Conservation (phyloP, 2,888 invertebrate genomes). For the Mimas tiliae region DNA sequence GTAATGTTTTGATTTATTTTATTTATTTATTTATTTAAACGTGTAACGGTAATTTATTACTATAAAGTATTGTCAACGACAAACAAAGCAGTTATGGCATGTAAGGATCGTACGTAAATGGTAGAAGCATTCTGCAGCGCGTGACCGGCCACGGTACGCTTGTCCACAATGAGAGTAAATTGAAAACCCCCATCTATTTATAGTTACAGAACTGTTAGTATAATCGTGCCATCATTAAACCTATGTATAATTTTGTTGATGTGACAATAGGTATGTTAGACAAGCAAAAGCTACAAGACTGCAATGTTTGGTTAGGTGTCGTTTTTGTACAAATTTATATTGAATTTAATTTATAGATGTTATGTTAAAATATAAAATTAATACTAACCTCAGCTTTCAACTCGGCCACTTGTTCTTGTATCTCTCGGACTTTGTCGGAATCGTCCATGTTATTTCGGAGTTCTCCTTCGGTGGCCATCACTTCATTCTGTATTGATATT, state of each 20-base stretch:
- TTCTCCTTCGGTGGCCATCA: slow-evolving; percentile 96
- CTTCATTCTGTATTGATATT: slow-evolving; percentile 90
- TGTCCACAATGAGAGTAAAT: neutral
- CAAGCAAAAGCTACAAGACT: slow-evolving; percentile 19
- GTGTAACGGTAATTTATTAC: neutral
- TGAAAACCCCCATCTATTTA: neutral
- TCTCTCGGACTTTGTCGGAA: slow-evolving; percentile 93
- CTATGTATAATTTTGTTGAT: neutral
- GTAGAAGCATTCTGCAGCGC: neutral
- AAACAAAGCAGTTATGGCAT: slow-evolving; percentile 1
- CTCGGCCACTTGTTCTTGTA: slow-evolving; percentile 96
- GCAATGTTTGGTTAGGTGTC: slow-evolving; percentile 7
- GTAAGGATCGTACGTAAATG: neutral
- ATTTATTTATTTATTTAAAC: too few species aligned
- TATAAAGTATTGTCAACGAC: neutral
- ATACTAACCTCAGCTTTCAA: slow-evolving; percentile 95
- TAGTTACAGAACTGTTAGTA: neutral
- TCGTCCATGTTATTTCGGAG: slow-evolving; percentile 93
- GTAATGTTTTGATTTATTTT: too few species aligned
- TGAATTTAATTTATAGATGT: neutral
- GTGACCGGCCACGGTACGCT: neutral
- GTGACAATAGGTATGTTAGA: slow-evolving; percentile 19
- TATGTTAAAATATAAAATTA: neutral
- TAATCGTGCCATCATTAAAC: slow-evolving; percentile 3
- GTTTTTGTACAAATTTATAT: slow-evolving; percentile 7